Evolutionary conservation across 1,140 invertebrate genomes (phyloP).

Genomic region (Adoxophyes honmai): DNA sequence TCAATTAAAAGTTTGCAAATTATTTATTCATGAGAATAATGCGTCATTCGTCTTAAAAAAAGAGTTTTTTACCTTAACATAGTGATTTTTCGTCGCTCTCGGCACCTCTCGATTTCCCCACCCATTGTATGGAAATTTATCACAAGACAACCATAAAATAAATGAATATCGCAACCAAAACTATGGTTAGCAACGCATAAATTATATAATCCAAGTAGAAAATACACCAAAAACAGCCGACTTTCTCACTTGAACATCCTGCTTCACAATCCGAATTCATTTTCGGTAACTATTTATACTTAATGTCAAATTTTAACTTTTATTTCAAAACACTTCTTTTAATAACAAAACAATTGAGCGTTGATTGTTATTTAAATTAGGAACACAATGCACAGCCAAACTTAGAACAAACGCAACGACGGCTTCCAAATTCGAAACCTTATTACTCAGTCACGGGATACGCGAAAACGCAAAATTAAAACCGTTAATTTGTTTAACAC

Average conservation of each 20-base stretch:
- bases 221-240: slow-evolving; percentile 34
- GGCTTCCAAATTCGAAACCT: not conserved
- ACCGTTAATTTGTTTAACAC: not conserved
- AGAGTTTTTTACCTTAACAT: too few species aligned
- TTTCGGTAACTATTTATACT: not conserved
- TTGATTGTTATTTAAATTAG: too few species aligned
- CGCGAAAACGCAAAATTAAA: not conserved
- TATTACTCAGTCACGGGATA: not conserved
- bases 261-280: slow-evolving; percentile 22
- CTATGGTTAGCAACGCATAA: slow-evolving; percentile 34
- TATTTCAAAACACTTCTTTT: too few species aligned
- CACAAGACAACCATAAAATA: slow-evolving; percentile 31
- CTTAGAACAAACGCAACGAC: not conserved
- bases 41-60: too few species aligned
- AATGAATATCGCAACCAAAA: slow-evolving; percentile 35
- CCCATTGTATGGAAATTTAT: slow-evolving; percentile 4
- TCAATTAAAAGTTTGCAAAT: too few species aligned
- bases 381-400: too few species aligned
- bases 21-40: too few species aligned
- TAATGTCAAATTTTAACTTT: not conserved
- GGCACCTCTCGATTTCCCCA: too few species aligned
- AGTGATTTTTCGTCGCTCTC: too few species aligned
- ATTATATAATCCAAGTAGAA: slow-evolving; percentile 43
- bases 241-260: slow-evolving; percentile 16
- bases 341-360: not conserved